A percentile compares a stretch with the other conserved stretches of the same genome.
These are phyloP conservation scores for Onychomys leucogaster DNA, from an alignment of 2,797 vertebrate genomes.

Conservation along the genomic window DNA sequence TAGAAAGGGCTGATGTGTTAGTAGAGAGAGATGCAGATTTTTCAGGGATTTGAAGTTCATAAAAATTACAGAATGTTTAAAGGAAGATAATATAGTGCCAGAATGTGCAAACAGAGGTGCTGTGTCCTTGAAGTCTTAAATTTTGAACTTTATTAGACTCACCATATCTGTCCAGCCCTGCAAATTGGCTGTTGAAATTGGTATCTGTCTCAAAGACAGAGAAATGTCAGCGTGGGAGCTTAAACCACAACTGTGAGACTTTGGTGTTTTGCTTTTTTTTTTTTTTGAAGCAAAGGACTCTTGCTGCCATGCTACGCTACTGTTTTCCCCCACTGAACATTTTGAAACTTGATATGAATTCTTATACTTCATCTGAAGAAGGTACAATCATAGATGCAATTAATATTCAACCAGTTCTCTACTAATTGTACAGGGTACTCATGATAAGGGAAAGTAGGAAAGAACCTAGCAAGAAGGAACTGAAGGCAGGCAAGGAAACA, in stretches of 20 bases:
- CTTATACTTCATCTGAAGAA: background rate
- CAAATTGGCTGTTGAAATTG: background rate
- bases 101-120: background rate
- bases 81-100: background rate
- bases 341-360: background rate
- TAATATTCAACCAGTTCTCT: background rate
- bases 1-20: background rate
- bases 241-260: background rate
- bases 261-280: background rate
- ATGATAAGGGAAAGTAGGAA: background rate
- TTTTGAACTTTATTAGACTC: background rate
- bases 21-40: background rate
- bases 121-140: background rate
- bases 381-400: background rate
- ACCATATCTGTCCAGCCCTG: background rate
- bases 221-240: background rate
- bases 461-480: background rate
- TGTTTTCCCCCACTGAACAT: background rate
- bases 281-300: background rate
- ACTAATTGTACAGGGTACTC: background rate
- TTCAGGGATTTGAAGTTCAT: background rate
- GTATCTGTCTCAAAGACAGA: background rate
- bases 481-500: background rate
- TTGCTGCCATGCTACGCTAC: background rate
- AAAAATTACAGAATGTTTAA: constrained; percentile 37